Conservation (phyloP, 2,797 vertebrate species). For the Ficedula albicollis region DNA sequence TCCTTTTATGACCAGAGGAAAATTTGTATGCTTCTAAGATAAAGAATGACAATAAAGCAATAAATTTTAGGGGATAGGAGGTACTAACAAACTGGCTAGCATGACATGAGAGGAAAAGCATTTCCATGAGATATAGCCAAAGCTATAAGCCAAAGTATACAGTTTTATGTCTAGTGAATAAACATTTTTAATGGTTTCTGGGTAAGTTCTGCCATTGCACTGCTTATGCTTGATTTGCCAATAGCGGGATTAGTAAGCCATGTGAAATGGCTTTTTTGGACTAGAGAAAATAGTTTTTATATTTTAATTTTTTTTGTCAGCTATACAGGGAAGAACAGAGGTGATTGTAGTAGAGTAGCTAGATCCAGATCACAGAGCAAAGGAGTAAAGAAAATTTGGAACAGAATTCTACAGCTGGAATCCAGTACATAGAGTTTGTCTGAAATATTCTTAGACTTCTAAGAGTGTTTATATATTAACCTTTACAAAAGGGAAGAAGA, state of each 20-base stretch:
- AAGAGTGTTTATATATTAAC: background rate
- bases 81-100: background rate
- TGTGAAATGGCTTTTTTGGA: background rate
- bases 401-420: background rate
- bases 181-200: slow-evolving; percentile 1
- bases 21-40: background rate
- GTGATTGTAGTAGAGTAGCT: background rate
- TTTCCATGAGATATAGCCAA: background rate
- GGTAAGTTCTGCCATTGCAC: background rate
- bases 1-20: background rate
- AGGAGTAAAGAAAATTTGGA: background rate
- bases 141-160: background rate
- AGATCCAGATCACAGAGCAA: background rate
- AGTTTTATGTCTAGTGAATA: background rate
- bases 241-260: background rate
- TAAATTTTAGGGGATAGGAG: background rate
- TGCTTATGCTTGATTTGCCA: background rate
- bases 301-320: background rate
- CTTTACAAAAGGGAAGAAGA: background rate
- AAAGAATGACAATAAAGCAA: background rate
- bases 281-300: background rate
- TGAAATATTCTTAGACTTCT: background rate
- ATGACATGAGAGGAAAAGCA: background rate
- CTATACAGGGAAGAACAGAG: background rate
- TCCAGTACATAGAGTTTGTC: background rate